Conservation (phyloP, 1,140 invertebrate species). For the Glomeris maerens region DNA sequence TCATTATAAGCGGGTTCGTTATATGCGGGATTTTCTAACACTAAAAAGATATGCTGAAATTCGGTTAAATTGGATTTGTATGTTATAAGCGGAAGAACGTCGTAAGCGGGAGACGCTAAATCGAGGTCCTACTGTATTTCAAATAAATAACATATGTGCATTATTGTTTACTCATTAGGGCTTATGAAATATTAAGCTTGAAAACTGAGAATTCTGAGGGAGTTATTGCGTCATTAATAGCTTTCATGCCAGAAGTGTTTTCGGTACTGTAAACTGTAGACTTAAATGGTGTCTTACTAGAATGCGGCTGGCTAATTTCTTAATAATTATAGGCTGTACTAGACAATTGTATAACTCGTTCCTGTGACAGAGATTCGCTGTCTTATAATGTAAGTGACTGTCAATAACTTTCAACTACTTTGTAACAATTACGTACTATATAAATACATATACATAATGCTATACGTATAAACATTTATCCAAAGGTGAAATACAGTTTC, state of each 20-base stretch:
- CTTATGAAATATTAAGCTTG: conserved; percentile 7
- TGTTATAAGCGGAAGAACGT: too few species aligned
- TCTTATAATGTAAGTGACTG: conserved; percentile 6
- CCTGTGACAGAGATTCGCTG: conserved; percentile 1
- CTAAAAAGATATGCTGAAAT: too few species aligned
- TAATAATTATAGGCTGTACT: conserved; percentile 8
- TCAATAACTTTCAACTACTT: background rate
- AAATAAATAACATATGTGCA: background rate
- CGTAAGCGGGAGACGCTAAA: background rate
- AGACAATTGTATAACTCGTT: conserved; percentile 6
- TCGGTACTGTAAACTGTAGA: background rate
- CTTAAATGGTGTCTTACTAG: background rate
- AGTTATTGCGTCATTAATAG: conserved; percentile 7
- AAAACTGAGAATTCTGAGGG: conserved; percentile 8
- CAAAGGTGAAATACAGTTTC: conserved; percentile 10
- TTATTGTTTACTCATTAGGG: conserved; percentile 2
- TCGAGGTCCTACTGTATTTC: background rate
- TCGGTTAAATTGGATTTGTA: too few species aligned
- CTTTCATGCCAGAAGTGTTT: conserved; percentile 11
- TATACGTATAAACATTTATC: background rate
- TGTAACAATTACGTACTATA: background rate
- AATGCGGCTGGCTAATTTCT: background rate
- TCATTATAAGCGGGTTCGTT: too few species aligned
- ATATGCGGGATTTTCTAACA: too few species aligned
- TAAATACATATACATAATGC: background rate